Percentiles rank a stretch among this genome's conserved stretches.
Evolutionary conservation across 2,888 invertebrate genomes (phyloP).

Genomic region (Ophioninae sp.): DNA sequence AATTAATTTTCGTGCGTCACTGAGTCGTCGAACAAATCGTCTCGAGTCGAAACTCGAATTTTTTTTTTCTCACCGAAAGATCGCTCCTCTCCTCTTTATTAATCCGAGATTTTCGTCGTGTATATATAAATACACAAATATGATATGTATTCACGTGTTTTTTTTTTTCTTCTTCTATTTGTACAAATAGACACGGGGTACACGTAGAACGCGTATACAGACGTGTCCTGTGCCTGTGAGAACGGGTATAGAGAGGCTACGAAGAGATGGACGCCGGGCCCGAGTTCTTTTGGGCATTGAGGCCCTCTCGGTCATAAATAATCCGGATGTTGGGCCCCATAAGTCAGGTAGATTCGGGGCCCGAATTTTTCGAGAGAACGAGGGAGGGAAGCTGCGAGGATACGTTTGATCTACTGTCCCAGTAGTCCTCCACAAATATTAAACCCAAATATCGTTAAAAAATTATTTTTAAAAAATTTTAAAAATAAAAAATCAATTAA

Average conservation of each 20-base stretch:
- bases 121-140: constrained; percentile 2
- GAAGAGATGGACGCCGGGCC: constrained; percentile 56
- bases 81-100: constrained; percentile 7
- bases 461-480: no score
- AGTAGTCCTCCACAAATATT: constrained; percentile 25
- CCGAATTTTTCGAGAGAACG: constrained; percentile 61
- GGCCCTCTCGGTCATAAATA: constrained; percentile 77
- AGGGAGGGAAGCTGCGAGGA: constrained; percentile 38
- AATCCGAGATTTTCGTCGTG: constrained; percentile 31
- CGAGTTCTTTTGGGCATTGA: constrained; percentile 70
- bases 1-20: not conserved
- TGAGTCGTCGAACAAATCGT: not conserved
- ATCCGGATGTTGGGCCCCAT: constrained; percentile 78
- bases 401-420: constrained; percentile 32
- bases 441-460: no score
- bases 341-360: constrained; percentile 79
- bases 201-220: not conserved
- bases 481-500: no score
- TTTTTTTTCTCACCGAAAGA: constrained; percentile 4
- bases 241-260: constrained; percentile 39
- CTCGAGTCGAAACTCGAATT: not conserved
- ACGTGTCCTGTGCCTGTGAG: constrained; percentile 17
- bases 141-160: not conserved
- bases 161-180: constrained; percentile 25
- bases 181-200: not conserved